Base-by-base conservation (phyloP, 2,888 invertebrate species). In the Blera fallax region DNA sequence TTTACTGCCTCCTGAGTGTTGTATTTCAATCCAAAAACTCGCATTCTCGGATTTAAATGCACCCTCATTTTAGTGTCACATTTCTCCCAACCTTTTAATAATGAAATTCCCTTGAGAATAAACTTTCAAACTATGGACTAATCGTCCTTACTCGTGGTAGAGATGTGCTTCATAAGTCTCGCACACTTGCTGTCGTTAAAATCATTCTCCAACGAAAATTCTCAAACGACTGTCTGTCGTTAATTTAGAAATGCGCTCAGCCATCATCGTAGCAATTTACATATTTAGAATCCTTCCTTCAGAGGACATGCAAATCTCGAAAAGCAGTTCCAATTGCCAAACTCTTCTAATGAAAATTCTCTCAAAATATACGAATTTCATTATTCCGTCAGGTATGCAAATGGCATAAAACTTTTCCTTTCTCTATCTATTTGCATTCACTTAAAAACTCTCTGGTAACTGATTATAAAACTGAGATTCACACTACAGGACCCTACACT, bases 371-470 rank as follows among this genome's bases (percentile, higher is more conserved):
- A 14, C 62, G 18, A 27, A 67, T 67, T 69, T 62, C 60, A 52
- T 62, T 65, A 67, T 45, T 67, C 40, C 6, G 45, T 52, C 52
- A 78, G 78, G 78, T 78, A 78, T 78, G 78, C 69, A 70, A 78
- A 78, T 78, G 45, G 52, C 32, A 18, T 2, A 40, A 50, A 77
- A 65, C 64, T 81, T 80, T 77, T 54, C 21, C 69, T 54, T 45
- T 37, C 21, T 34, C 58, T 58, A 18, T 64, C 73, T 73, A 69
- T 84, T 84, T 79, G 64, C 74, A 70, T 84, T 64, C 79, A 64
- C 62, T 79, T 84, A 69, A 62, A 69, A 79, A 67, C 58, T 80
- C 60, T 77, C 72, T 27, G 37, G 60, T 60, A 80, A 70, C 64
- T 80, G 58, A 74, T 74, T 62, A 74, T 58, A 58, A 74, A 79